Conservation (phyloP, 2,888 invertebrate species). For the Mycalesis mineus region DNA sequence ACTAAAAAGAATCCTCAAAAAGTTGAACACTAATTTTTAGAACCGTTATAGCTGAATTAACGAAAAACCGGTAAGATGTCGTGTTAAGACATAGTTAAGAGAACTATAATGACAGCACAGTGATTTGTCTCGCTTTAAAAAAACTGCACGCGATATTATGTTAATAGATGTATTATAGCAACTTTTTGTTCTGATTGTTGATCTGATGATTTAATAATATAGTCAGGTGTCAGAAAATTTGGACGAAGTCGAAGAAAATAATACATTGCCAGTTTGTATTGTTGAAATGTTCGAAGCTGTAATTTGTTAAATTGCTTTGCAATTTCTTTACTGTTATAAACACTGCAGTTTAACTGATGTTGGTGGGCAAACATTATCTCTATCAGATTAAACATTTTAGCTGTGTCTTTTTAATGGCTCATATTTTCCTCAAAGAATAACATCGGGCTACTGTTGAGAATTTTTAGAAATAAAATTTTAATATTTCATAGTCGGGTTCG, state of each 20-base stretch:
- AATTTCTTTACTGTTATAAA: neutral
- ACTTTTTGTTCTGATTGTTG: neutral
- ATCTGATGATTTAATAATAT: neutral
- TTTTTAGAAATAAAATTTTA: too few relatives aligned
- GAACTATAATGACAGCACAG: neutral
- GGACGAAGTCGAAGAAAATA: neutral
- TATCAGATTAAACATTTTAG: too few relatives aligned
- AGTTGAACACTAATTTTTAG: too few relatives aligned
- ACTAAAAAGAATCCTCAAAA: too few relatives aligned
- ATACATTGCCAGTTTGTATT: neutral
- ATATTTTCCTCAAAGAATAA: too few relatives aligned
- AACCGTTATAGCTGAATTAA: too few relatives aligned
- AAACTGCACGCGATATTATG: neutral
- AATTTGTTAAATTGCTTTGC: slow-evolving; percentile 3
- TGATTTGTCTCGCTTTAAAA: too few relatives aligned
- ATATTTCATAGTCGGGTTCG: too few relatives aligned
- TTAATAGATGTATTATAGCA: neutral
- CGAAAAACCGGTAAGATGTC: neutral
- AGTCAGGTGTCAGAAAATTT: neutral
- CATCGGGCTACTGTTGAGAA: too few relatives aligned
- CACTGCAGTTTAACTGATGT: too few relatives aligned
- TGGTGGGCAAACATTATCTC: too few relatives aligned
- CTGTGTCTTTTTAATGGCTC: neutral
- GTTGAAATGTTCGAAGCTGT: neutral
- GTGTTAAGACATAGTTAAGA: neutral